Evolutionary conservation across 2,113 vertebrate species (phyloP).

Genomic region (Acanthisitta chloris): DNA sequence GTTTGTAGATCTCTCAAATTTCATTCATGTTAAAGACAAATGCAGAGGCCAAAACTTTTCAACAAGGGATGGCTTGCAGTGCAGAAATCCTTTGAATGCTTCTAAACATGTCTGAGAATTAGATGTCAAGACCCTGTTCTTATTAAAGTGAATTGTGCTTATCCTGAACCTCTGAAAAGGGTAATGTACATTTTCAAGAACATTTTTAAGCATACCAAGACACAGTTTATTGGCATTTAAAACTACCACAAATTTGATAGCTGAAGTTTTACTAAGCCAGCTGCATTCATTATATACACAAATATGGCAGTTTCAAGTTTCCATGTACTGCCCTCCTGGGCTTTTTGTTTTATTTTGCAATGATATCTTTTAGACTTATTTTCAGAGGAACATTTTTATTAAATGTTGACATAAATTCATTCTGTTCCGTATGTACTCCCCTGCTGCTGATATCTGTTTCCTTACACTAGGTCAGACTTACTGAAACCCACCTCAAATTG

Average conservation of each 20-base stretch:
- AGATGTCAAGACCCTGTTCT: neutral
- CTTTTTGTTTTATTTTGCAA: neutral
- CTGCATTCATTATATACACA: neutral
- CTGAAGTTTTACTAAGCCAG: neutral
- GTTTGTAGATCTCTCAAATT: neutral
- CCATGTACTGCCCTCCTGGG: neutral
- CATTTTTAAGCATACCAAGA: neutral
- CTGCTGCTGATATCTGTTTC: neutral
- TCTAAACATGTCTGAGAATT: neutral
- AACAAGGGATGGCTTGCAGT: neutral
- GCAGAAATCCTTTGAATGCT: neutral
- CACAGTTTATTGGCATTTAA: neutral
- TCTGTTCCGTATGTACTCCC: neutral
- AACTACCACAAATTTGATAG: neutral
- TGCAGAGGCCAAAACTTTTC: neutral
- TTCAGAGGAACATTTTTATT: neutral
- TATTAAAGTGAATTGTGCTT: neutral
- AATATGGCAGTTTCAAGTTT: neutral
- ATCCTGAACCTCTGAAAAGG: neutral
- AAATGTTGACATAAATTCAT: neutral
- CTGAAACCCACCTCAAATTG: neutral
- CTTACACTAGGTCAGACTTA: neutral
- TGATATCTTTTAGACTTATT: neutral
- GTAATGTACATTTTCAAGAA: neutral
- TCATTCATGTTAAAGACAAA: neutral